phyloP scores from a whole-genome alignment of 2,888 invertebrate genomes.

The Nymphalis polychloros region DNA sequence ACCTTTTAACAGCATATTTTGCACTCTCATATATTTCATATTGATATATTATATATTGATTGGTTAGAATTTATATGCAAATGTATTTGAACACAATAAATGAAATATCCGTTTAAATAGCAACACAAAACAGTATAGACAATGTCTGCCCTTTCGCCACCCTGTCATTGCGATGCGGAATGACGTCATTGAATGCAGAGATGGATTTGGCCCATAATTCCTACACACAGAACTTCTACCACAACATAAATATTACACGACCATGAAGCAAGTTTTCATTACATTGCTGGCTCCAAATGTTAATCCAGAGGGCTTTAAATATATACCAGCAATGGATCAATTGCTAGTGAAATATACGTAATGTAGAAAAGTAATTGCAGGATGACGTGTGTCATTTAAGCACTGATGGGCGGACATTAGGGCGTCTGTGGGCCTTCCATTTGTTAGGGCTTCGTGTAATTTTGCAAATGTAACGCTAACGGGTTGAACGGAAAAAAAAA shows the following conservation, averaged over 20 bases:
- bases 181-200: slow-evolving; percentile 77
- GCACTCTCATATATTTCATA: background rate
- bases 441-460: slow-evolving; percentile 72
- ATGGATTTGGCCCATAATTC: slow-evolving; percentile 79
- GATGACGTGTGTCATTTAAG: slow-evolving; percentile 78
- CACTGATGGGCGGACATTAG: slow-evolving; percentile 78
- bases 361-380: slow-evolving; percentile 59
- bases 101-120: slow-evolving; percentile 29
- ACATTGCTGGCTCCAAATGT: slow-evolving; percentile 46
- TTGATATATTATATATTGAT: background rate
- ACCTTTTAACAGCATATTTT: background rate
- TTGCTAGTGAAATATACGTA: slow-evolving; percentile 31
- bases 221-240: slow-evolving; percentile 62
- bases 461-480: slow-evolving; percentile 69
- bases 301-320: background rate
- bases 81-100: slow-evolving; percentile 22
- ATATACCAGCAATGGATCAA: slow-evolving; percentile 46
- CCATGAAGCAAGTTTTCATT: slow-evolving; percentile 27
- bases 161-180: slow-evolving; percentile 76
- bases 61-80: slow-evolving; percentile 7
- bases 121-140: slow-evolving; percentile 51
- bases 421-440: slow-evolving; percentile 75
- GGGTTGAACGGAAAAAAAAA: slow-evolving; percentile 58
- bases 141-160: slow-evolving; percentile 68
- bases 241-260: slow-evolving; percentile 25